Base-by-base conservation (phyloP, 2,888 invertebrate genomes). In the Alloscopus bannaensis region DNA sequence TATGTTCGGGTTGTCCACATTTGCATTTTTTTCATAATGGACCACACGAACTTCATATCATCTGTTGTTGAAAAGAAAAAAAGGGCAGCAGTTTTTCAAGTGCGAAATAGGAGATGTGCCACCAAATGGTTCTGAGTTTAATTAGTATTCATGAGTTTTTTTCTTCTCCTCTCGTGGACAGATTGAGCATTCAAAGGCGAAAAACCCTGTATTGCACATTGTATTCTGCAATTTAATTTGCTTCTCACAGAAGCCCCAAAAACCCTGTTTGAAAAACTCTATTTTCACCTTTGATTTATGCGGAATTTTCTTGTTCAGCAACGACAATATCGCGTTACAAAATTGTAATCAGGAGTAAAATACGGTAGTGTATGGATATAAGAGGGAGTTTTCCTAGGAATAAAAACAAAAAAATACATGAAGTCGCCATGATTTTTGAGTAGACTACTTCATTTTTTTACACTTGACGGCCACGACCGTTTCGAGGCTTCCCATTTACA, bases 111-210 rank as follows among this genome's bases (percentile, higher is more conserved):
- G n/a, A n/a, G n/a, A n/a, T n/a, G n/a, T n/a, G n/a, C n/a, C n/a
- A n/a, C n/a, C n/a, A n/a, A n/a, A n/a, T n/a, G n/a, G n/a, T 29
- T n/a, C 47, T 45, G 22, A 31, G 40, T 71, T 60, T 72, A 72
- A 72, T 52, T 71, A 71, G 72, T 72, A 72, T 64, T 72, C 71
- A 71, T 71, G 71, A 71, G 60, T 29, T n/a, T 50, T 60, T 62
- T 60, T 31, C 31, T 55, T 20, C 16, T 55, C 55, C 24, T 55
- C 31, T 59, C 26, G 28, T 18, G 18, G 31, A 59, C n/a, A 29
- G 31, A 59, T 59, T 59, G 29, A n/a, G 16, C 28, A 55, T 55
- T 11, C 45, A 52, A 11, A 52, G 3, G n/a, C n/a, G n/a, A n/a
- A n/a, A n/a, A n/a, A n/a, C n/a, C n/a, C n/a, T n/a, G 52, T 52